These are phyloP conservation scores for Protonemura montana DNA, from an alignment of 2,888 invertebrate species.

Conservation along the genomic window DNA sequence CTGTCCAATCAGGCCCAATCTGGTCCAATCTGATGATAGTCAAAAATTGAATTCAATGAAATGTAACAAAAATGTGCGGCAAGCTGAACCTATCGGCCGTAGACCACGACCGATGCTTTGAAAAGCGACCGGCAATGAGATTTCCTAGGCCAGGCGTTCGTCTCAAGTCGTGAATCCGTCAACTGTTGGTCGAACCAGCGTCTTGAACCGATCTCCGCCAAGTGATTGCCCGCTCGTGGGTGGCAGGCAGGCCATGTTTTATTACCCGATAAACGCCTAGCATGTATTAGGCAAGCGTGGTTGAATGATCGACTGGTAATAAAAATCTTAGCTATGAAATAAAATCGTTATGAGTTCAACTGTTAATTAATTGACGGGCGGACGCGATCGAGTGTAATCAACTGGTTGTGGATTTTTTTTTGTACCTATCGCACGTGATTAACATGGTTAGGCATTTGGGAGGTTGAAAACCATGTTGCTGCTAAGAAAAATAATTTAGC, in stretches of 20 bases:
- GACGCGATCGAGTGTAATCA: background rate
- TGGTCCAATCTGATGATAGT: no score
- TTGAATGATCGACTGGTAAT: background rate
- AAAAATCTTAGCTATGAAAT: background rate
- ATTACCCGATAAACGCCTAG: background rate
- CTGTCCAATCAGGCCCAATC: no score
- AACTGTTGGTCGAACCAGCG: no score
- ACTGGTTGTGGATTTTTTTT: background rate
- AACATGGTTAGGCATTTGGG: background rate
- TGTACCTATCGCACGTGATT: background rate
- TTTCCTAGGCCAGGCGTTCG: no score
- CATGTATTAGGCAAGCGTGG: background rate
- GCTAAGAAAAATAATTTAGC: background rate
- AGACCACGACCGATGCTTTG: background rate
- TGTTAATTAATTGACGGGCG: background rate
- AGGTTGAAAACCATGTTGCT: background rate
- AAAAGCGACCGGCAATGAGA: no score
- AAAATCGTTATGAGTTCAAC: background rate
- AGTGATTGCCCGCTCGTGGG: background rate
- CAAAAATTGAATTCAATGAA: no score
- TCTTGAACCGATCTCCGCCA: no score
- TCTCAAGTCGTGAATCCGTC: background rate
- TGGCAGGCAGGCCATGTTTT: background rate
- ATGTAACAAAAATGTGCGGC: background rate
- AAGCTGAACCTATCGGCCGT: background rate